A percentile compares a stretch with the other conserved stretches of the same genome.
These are phyloP conservation scores for Miniopterus natalensis DNA, from an alignment of 2,113 vertebrate genomes.

Conservation along the genomic window DNA sequence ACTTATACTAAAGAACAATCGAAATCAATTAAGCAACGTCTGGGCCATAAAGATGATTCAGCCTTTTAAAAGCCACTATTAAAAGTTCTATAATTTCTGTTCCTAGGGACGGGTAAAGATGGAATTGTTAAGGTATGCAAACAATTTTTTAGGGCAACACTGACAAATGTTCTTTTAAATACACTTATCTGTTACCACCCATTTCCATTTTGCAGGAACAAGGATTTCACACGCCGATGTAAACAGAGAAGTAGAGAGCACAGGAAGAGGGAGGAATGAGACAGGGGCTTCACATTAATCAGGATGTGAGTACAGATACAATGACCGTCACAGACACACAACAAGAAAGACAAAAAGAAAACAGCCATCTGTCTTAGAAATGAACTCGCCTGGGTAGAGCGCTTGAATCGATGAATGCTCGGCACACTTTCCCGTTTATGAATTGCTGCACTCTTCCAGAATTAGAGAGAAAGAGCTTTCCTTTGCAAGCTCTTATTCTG, in stretches of 20 bases:
- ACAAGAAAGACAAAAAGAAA: background rate
- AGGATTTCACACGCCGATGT: background rate
- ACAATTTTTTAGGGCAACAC: background rate
- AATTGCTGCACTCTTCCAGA: background rate
- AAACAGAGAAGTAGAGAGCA: background rate
- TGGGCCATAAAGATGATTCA: background rate
- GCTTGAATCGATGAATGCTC: background rate
- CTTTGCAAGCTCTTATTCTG: background rate
- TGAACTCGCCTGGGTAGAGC: background rate
- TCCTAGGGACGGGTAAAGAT: background rate
- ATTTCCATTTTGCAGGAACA: constrained; percentile 40
- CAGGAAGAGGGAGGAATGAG: background rate
- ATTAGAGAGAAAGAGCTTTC: background rate
- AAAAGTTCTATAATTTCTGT: background rate
- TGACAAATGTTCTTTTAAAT: constrained; percentile 42
- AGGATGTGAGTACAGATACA: background rate
- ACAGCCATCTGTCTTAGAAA: background rate
- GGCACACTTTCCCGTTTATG: background rate
- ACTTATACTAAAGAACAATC: background rate
- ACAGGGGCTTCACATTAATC: background rate
- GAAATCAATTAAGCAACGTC: constrained; percentile 4
- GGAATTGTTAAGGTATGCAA: background rate
- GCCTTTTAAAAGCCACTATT: constrained; percentile 11
- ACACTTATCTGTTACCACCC: background rate
- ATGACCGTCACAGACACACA: background rate